Percentiles rank a stretch among this genome's conserved stretches.
Conservation (phyloP, 2,888 invertebrate species). For the Xiphydria camelus region DNA sequence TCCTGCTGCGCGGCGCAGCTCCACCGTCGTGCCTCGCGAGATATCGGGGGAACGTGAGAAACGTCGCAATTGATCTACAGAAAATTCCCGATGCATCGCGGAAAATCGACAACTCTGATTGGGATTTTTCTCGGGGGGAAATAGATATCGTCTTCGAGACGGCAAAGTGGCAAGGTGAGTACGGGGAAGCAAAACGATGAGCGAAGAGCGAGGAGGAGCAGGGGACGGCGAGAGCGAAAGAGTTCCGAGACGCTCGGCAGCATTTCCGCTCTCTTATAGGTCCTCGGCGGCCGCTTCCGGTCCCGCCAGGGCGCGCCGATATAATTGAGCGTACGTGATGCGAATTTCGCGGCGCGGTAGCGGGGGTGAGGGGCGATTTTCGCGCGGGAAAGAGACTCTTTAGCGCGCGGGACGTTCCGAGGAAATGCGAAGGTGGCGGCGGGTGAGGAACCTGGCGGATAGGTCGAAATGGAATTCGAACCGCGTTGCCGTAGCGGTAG, state of each 20-base stretch:
- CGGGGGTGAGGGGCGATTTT: conserved; percentile 26
- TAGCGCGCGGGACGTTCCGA: conserved; percentile 29
- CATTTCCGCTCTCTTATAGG: conserved; percentile 15
- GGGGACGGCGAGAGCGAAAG: conserved; percentile 8
- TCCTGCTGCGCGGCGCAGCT: conserved; percentile 14
- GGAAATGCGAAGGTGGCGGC: conserved; percentile 29
- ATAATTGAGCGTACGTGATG: conserved; percentile 42
- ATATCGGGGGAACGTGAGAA: conserved; percentile 3
- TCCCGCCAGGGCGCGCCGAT: conserved; percentile 15
- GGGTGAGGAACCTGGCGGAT: background rate
- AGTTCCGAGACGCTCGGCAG: conserved; percentile 15
- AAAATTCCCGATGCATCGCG: background rate
- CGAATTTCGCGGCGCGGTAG: conserved; percentile 27
- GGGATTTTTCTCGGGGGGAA: background rate
- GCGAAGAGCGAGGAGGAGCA: conserved; percentile 3
- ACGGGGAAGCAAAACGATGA: conserved; percentile 3
- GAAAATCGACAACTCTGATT: conserved; percentile 1
- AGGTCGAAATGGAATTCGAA: background rate
- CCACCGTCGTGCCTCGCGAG: conserved; percentile 18
- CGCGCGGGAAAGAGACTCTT: conserved; percentile 26
- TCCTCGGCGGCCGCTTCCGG: conserved; percentile 12
- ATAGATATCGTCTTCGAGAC: background rate
- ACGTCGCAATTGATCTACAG: background rate
- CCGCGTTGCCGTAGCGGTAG: conserved; percentile 8
- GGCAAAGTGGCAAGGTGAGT: background rate